Evolutionary conservation across 2,888 invertebrate genomes (phyloP), one percentile per base, ranked within the genome.

Genomic region (Sturmia bella): DNA sequence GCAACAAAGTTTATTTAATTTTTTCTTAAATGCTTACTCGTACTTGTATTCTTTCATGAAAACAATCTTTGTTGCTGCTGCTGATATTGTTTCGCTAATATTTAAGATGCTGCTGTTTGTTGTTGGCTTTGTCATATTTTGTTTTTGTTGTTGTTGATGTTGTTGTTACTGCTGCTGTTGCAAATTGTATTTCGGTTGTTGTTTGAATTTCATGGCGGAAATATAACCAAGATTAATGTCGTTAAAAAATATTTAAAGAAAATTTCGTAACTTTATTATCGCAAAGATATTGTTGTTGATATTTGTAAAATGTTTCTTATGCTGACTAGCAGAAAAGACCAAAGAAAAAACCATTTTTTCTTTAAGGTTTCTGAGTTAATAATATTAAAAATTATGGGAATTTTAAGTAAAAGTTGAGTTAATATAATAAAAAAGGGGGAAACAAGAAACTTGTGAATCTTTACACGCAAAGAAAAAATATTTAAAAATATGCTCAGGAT

Each of bases 221-320:
- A 83, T 72, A 75, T 77, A 80, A 76, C 68, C 76, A 83, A 80
- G 83, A 83, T 80, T 83, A 83, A 83, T 83, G 83, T 83, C 83
- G 83, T 80, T 83, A 77, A 80, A 82, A 74, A 63, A 73, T 32
- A 45, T 50, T 61, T 45, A n/a, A 79, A 43, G 52, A 52, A 73
- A 84, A 75, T 82, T 84, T 84, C 84, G 84, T 82, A 84, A 84
- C 84, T 83, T 77, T 82, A 82, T 84, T 84, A 84, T 84, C 84
- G 76, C 68, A 61, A 54, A 66, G 82, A 82, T 78, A 70, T 80
- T 80, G 69, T 72, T 59, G 70, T 77, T 77, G 83, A 77, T 80
- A 80, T 80, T 80, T 80, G 54, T 77, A 73, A 76, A 76, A 63
- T 59, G 76, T 76, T 69, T 76, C 6, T 63, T 63, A 56, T 27